Evolutionary conservation across 2,113 vertebrate genomes (phyloP), one percentile per base, ranked within the genome.

Genomic region (Erythrocercus mccallii): DNA sequence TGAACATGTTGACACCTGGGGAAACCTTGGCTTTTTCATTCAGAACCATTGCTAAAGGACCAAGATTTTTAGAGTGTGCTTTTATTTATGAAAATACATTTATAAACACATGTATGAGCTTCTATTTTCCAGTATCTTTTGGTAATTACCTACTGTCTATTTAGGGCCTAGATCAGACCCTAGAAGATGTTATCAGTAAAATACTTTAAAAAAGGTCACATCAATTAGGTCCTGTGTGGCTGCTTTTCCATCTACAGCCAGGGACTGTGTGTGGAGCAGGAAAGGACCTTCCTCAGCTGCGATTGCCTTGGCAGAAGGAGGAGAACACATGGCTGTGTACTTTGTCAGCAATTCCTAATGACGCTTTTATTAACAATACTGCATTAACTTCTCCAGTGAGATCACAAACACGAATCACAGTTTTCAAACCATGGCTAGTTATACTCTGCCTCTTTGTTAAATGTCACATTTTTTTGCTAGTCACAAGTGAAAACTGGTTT

Each of bases 331-430:
- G 51, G 54, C 51, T 28, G 5, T 33, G 28, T 13, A 12, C 61
- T 89, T 68, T 42, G 40, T 19, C 0, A 0, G 45, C 28, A 80
- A 5, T 89, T 76, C 70, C 81, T 72, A 57, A 47, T 53, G 42
- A n/a, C 35, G 66, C 51, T 76, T 28, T 76, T 72, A 73, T 90
- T 82, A 84, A 73, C n/a, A 60, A 72, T 42, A 19, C 56, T 68
- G 80, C 74, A 58, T 62, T 81, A 86, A 56, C 81, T 85, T 60
- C 38, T 71, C 42, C 69, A 54, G 33, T 37, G 80, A 72, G 82
- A 73, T 68, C 1, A 4, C 33, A 53, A 50, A 81, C 7, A 25
- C 14, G 76, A 83, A 69, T 53, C 7, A 42, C 2, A 6, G 35
- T 86, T 84, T 92, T 76, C 66, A 86, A 80, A 37, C 54, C 33